A percentile compares a stretch with the other conserved stretches of the same genome.
phyloP scores from a whole-genome alignment of 2,797 vertebrate species.

The Sphenopsis melanotis region DNA sequence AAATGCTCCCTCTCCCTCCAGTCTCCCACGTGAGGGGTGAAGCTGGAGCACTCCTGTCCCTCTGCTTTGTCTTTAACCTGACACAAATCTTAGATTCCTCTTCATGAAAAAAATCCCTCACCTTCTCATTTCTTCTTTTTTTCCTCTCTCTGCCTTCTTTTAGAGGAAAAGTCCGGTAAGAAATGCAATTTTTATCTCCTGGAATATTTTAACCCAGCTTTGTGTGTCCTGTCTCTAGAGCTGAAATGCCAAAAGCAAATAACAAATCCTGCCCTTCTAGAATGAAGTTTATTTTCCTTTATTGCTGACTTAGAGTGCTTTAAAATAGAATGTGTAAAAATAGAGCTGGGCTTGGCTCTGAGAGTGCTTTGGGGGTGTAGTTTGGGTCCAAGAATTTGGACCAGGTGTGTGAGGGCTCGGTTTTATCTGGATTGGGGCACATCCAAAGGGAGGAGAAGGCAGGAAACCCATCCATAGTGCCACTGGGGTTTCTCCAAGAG shows the following conservation, averaged over 20 bases:
- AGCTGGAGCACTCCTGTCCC: neutral
- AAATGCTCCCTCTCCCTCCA: fast-evolving
- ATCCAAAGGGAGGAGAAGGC: neutral
- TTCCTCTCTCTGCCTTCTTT: conserved; percentile 65
- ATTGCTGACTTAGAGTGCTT: neutral
- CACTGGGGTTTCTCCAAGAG: fast-evolving
- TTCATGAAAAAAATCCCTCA: neutral
- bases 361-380: fast-evolving
- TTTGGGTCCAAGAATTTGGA: neutral
- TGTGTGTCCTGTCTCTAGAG: neutral
- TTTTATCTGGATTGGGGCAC: fast-evolving
- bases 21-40: fast-evolving
- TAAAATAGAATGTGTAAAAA: neutral
- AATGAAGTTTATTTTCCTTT: neutral
- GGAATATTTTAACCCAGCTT: neutral
- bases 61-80: neutral
- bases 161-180: conserved; percentile 98
- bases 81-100: neutral
- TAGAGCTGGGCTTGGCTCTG: neutral
- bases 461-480: fast-evolving
- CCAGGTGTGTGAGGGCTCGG: fast-evolving
- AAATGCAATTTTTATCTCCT: neutral
- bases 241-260: neutral
- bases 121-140: conserved; percentile 11
- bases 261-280: neutral